These are phyloP conservation scores for Octomys mimax DNA, from an alignment of 2,797 vertebrate genomes.

Conservation along the genomic window DNA sequence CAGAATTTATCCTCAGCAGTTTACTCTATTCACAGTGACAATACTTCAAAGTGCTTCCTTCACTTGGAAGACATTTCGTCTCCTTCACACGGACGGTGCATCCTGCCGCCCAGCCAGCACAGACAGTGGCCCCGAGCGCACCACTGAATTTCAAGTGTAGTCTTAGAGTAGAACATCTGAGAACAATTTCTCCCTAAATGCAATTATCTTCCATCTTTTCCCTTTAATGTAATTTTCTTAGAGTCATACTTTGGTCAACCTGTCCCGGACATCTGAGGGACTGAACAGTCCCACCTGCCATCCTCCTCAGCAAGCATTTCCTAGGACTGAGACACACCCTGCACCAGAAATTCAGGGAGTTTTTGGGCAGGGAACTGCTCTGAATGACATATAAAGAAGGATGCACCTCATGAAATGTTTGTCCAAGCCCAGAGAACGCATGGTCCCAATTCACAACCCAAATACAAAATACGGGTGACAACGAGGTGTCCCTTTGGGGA, in stretches of 20 bases:
- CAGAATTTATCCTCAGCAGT: slow-evolving; percentile 53
- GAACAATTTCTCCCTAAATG: slow-evolving; percentile 29
- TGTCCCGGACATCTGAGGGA: slow-evolving; percentile 18
- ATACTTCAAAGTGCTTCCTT: slow-evolving; percentile 40
- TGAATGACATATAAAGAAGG: background rate
- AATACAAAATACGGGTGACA: background rate
- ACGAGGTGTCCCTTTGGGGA: background rate
- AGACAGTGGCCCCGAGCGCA: slow-evolving; percentile 30
- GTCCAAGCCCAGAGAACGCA: background rate
- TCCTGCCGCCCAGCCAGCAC: background rate
- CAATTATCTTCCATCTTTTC: slow-evolving; percentile 30
- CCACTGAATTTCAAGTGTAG: slow-evolving; percentile 27
- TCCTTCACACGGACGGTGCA: slow-evolving; percentile 27
- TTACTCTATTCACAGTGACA: slow-evolving; percentile 56
- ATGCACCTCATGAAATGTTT: background rate
- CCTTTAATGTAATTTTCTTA: slow-evolving; percentile 37
- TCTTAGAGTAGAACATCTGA: slow-evolving; percentile 28
- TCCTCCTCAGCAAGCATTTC: background rate
- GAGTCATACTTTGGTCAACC: slow-evolving; percentile 25
- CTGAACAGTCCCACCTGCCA: background rate
- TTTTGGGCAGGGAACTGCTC: background rate
- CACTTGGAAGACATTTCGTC: slow-evolving; percentile 1
- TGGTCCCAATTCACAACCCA: background rate
- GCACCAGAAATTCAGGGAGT: background rate
- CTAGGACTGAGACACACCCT: background rate